These are phyloP conservation scores for Holacanthus passer DNA, from an alignment of 2,113 vertebrate genomes.

Conservation along the genomic window DNA sequence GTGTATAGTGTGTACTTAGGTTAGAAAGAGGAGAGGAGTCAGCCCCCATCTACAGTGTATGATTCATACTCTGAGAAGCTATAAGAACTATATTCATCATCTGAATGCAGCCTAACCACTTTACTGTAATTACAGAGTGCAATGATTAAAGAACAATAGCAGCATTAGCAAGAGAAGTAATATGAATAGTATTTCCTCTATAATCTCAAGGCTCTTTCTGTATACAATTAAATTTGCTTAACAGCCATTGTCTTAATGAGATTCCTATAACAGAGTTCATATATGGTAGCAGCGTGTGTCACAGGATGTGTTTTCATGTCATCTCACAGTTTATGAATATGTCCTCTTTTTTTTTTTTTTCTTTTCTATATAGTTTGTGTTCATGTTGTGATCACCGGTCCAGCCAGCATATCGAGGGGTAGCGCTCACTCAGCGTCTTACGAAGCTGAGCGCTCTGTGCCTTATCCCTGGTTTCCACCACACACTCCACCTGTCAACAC, in stretches of 20 bases:
- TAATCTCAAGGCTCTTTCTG: slow-evolving; percentile 61
- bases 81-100: slow-evolving; percentile 25
- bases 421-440: slow-evolving; percentile 85
- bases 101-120: slow-evolving; percentile 27
- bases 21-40: not conserved
- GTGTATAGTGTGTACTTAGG: not conserved
- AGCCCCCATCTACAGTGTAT: slow-evolving; percentile 15
- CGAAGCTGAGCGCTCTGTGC: slow-evolving; percentile 86
- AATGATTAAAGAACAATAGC: slow-evolving; percentile 40
- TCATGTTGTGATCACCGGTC: slow-evolving; percentile 82
- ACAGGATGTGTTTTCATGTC: slow-evolving; percentile 15
- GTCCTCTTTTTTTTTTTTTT: not conserved
- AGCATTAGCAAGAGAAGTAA: slow-evolving; percentile 34
- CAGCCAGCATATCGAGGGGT: slow-evolving; percentile 86
- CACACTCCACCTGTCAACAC: slow-evolving; percentile 89
- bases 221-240: slow-evolving; percentile 29
- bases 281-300: slow-evolving; percentile 19
- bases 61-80: slow-evolving; percentile 17
- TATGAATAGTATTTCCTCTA: slow-evolving; percentile 30
- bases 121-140: slow-evolving; percentile 21
- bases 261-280: slow-evolving; percentile 39
- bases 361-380: slow-evolving; percentile 5
- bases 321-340: not conserved
- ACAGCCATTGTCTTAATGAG: slow-evolving; percentile 34
- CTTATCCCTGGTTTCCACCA: slow-evolving; percentile 90